Evolutionary conservation across 2,888 invertebrate genomes (phyloP).

Genomic region (Platycheirus rosarum): DNA sequence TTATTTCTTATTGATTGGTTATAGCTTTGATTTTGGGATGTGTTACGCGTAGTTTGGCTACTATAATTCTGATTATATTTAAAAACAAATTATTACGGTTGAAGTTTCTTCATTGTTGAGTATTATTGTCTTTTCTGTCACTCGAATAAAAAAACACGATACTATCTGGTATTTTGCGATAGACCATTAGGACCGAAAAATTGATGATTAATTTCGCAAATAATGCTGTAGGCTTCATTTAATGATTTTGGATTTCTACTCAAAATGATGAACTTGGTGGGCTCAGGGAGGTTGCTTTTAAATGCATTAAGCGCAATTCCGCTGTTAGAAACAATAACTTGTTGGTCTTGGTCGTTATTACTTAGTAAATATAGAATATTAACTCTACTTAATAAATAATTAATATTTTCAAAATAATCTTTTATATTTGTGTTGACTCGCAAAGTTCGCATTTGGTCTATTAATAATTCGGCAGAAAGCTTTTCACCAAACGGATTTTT

Average conservation of each 20-base stretch:
- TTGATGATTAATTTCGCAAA: not conserved
- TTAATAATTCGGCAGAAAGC: not conserved
- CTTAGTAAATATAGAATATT: no score
- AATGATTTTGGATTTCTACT: not conserved
- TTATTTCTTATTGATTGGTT: no score
- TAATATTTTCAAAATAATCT: not conserved
- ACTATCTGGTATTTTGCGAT: no score
- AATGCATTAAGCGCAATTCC: not conserved
- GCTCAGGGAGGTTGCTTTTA: not conserved
- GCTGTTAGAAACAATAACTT: not conserved
- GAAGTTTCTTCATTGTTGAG: no score
- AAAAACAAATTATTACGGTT: no score
- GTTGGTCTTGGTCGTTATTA: not conserved
- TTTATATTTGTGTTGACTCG: no score
- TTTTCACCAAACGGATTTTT: constrained; percentile 2
- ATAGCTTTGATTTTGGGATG: no score
- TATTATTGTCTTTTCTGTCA: no score
- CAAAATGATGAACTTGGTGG: not conserved
- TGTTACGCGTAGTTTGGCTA: no score
- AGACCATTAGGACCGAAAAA: not conserved
- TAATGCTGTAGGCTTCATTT: not conserved
- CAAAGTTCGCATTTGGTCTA: no score
- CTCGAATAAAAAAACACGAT: no score
- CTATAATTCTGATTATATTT: no score
- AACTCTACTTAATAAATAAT: not conserved